Conservation (phyloP, 2,888 invertebrate genomes). For the Synergus japonicus region DNA sequence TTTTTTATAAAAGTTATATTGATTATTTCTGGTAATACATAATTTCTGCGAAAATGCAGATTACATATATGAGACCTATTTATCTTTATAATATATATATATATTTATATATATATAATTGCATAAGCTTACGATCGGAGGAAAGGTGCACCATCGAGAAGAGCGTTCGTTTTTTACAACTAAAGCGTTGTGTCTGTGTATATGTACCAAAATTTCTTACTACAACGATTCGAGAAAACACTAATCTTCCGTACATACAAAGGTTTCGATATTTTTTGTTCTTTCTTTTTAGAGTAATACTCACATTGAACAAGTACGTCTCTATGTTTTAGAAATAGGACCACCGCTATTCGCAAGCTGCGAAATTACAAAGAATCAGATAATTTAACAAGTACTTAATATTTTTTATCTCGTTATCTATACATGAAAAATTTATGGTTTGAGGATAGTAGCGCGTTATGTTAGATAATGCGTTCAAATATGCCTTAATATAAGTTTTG, state of each 20-base stretch:
- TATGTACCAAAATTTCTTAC: slow-evolving; percentile 11
- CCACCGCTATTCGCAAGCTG: background rate
- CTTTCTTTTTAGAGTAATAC: slow-evolving; percentile 14
- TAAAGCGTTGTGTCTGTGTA: background rate
- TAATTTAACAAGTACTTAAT: background rate
- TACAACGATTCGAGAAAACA: background rate
- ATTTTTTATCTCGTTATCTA: slow-evolving; percentile 10
- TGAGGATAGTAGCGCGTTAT: background rate
- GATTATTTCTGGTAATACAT: slow-evolving; percentile 37
- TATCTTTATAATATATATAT: background rate
- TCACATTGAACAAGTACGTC: slow-evolving; percentile 16
- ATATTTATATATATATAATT: background rate
- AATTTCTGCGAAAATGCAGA: slow-evolving; percentile 25
- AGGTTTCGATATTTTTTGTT: background rate
- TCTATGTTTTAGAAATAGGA: slow-evolving; percentile 9
- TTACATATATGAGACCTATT: slow-evolving; percentile 20
- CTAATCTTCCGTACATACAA: background rate
- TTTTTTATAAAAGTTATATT: slow-evolving; percentile 38
- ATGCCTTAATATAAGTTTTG: slow-evolving; percentile 23
- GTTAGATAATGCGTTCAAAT: background rate
- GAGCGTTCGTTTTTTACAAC: background rate
- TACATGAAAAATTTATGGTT: slow-evolving; percentile 16
- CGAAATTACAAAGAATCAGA: slow-evolving; percentile 29
- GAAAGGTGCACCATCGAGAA: slow-evolving; percentile 17
- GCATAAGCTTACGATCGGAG: slow-evolving; percentile 15